Evolutionary conservation across 1,140 invertebrate genomes (phyloP).

Genomic region (Elymnias hypermnestra): DNA sequence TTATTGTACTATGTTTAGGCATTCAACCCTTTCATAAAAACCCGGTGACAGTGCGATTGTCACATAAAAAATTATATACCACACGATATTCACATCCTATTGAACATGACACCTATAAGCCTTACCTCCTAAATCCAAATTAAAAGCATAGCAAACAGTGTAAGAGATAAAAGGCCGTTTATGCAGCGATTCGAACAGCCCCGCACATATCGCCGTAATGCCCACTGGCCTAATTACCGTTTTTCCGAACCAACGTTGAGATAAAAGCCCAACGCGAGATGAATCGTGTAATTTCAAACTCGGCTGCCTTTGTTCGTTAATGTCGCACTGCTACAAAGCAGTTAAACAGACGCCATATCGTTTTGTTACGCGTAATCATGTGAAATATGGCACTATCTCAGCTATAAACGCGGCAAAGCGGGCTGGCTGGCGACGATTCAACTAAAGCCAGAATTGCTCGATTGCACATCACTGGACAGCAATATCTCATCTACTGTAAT

Average conservation of each 20-base stretch:
- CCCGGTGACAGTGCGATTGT: no score
- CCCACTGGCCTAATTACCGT: constrained; percentile 44
- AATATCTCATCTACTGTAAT: constrained; percentile 5
- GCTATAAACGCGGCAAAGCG: constrained; percentile 1
- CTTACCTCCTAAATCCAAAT: no score
- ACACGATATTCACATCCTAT: no score
- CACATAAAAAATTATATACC: no score
- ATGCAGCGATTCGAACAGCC: constrained; percentile 6
- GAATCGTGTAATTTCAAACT: constrained; percentile 57
- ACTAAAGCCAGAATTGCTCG: background rate
- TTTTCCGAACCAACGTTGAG: constrained; percentile 43
- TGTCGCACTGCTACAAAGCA: constrained; percentile 31
- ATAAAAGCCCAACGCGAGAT: constrained; percentile 45
- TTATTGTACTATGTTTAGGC: no score
- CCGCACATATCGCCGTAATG: constrained; percentile 17
- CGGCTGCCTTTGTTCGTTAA: constrained; percentile 38
- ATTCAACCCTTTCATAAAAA: no score
- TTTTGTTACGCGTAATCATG: constrained; percentile 13
- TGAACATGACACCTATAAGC: no score
- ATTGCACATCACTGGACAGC: background rate
- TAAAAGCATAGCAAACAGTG: background rate
- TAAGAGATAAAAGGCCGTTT: constrained; percentile 10
- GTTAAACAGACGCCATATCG: constrained; percentile 23
- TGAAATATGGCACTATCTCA: constrained; percentile 10
- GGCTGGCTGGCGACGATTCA: background rate